Evolutionary conservation across 2,113 vertebrate genomes (phyloP).

Genomic region (Thunnus thynnus): DNA sequence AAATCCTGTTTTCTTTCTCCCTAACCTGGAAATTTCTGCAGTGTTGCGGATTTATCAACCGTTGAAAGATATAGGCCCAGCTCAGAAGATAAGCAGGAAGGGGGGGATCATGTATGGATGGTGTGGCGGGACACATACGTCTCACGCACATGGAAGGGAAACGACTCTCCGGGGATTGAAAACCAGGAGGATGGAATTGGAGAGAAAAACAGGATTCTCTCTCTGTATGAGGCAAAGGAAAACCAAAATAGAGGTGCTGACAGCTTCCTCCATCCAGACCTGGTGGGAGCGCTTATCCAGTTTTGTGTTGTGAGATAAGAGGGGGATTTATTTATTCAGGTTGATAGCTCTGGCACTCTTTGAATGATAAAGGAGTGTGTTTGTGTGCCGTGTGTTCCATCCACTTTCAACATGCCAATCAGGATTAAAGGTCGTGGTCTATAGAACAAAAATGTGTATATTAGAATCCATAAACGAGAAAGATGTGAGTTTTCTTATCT

Average conservation of each 20-base stretch:
- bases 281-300: slow-evolving; percentile 74
- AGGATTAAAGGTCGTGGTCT: slow-evolving; percentile 76
- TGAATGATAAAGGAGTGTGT: slow-evolving; percentile 73
- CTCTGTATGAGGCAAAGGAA: slow-evolving; percentile 66
- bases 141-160: slow-evolving; percentile 63
- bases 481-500: slow-evolving; percentile 24
- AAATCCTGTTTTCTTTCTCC: slow-evolving; percentile 63
- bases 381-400: slow-evolving; percentile 45
- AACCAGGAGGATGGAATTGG: slow-evolving; percentile 68
- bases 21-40: slow-evolving; percentile 47
- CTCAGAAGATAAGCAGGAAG: slow-evolving; percentile 68
- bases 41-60: slow-evolving; percentile 49
- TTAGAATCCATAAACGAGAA: slow-evolving; percentile 52
- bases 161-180: slow-evolving; percentile 62
- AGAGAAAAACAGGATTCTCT: slow-evolving; percentile 80
- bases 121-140: slow-evolving; percentile 45
- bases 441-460: slow-evolving; percentile 50
- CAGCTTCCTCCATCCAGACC: slow-evolving; percentile 76
- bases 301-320: slow-evolving; percentile 75
- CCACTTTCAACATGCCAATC: slow-evolving; percentile 68
- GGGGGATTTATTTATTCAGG: slow-evolving; percentile 80
- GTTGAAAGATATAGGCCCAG: slow-evolving; percentile 58
- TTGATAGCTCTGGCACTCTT: slow-evolving; percentile 72
- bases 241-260: slow-evolving; percentile 81
- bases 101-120: slow-evolving; percentile 61